These are phyloP conservation scores for Rutilus rutilus DNA, from an alignment of 2,113 vertebrate species.

Conservation along the genomic window DNA sequence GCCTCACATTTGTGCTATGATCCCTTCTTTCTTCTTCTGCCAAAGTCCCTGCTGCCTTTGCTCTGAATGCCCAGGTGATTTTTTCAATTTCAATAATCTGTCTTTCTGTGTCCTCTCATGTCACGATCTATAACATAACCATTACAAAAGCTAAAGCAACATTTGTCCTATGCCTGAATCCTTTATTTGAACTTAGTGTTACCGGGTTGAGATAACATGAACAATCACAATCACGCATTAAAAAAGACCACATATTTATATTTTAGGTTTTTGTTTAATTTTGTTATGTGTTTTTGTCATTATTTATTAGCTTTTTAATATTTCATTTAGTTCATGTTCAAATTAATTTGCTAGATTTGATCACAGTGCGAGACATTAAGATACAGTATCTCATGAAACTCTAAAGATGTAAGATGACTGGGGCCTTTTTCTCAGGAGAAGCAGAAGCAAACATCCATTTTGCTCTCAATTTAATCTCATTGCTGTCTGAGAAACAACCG, in stretches of 20 bases:
- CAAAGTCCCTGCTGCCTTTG: not conserved
- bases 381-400: not conserved
- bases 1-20: not conserved
- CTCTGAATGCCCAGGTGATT: not conserved
- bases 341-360: too few relatives aligned
- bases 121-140: not conserved
- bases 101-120: not conserved
- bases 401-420: not conserved
- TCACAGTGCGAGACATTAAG: too few relatives aligned
- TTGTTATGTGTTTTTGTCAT: too few relatives aligned
- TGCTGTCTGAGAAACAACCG: not conserved
- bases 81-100: constrained; percentile 7
- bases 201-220: not conserved
- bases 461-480: not conserved
- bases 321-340: too few relatives aligned
- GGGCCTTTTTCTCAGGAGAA: not conserved
- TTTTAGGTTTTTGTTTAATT: too few relatives aligned
- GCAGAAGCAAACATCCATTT: not conserved
- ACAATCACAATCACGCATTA: not conserved
- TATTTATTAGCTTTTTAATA: too few relatives aligned
- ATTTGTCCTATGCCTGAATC: not conserved
- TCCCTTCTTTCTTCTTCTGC: not conserved
- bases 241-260: too few relatives aligned
- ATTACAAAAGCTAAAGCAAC: not conserved
- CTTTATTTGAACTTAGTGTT: not conserved